Evolutionary conservation across 2,888 invertebrate genomes (phyloP), one percentile per base, ranked within the genome.

Genomic region (Clunio marinus): DNA sequence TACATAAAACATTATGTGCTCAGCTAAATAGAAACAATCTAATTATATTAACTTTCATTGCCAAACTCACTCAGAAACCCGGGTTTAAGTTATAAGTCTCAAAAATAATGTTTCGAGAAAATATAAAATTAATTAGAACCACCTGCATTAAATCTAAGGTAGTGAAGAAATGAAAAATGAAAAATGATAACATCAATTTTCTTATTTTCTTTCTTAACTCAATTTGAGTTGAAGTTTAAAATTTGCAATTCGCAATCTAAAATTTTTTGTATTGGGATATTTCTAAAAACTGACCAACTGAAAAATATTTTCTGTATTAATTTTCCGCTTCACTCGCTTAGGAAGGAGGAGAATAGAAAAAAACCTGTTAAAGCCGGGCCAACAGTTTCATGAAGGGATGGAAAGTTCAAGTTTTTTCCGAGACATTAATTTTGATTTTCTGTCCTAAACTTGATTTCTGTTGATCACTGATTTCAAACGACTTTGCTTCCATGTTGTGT

Each of bases 221-320:
- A 76, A 0, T 73, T 58, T 78, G 77, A 78, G 2, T 70, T 70
- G 46, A 75, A 77, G 1, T 71, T 69, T 1, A 77, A 73, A 7
- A 73, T 71, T 20, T 72, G 71, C 22, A 72, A 75, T 58, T 80
- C 77, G 1, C n/a, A n/a, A n/a, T n/a, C n/a, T n/a, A n/a, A n/a
- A n/a, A n/a, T n/a, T n/a, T n/a, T n/a, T n/a, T n/a, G n/a, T 1
- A 83, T 79, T 0, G 84, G 84, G 71, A 84, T 73, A 15, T 83
- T 74, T 24, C 82, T 70, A 83, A 81, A 68, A 79, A 80, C 72
- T 82, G 83, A 0, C 82, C 81, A 46, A 83, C 69, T 32, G 79
- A 73, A 60, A 84, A 73, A 68, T 17, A 41, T 41, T 41, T 10
- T 15, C n/a, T 17, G 51, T 17, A 20, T 51, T 22, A 20, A 51